Base-by-base conservation (phyloP, 2,888 invertebrate species). In the Melitaea athalia region DNA sequence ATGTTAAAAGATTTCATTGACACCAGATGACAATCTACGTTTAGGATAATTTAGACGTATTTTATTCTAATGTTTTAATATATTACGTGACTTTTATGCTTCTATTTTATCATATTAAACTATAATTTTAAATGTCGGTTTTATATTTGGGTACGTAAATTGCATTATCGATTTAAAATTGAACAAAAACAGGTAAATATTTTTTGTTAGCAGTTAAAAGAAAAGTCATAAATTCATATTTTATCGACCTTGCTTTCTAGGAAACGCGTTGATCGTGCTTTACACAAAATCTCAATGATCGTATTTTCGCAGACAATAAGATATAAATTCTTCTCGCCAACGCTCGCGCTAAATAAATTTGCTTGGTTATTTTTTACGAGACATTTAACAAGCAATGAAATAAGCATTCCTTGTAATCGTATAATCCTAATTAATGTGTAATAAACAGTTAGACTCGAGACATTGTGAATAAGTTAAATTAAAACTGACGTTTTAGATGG, bases 1-100 rank as follows among this genome's bases (percentile, higher is more conserved):
- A 74, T 74, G 73, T 72, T 74, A 74, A 70, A 66, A 63, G 62
- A 73, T 70, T 66, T 61, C 74, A 74, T 74, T 74, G 73, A 72
- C 74, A 70, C 64, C 66, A 66, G 61, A 69, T 65, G 61, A 64
- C 67, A 67, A 70, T 69, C 59, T 62, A 53, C 45, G 64, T 64
- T 69, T 42, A 57, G 53, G 24, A n/a, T 55, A 55, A 33, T 53
- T 53, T 31, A 31, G 53, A 31, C 14, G 53, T 33, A 11, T 5
- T n/a, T 55, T 33, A 33, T 31, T 24, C 10, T 11, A 0, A 17
- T 52, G 14, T 33, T 55, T 55, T 55, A 55, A 33, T 55, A 24
- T 11, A 53, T 12, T 33, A 31, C 8, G 17, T 10, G 53, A 55
- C 53, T 55, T 55, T 33, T 31, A 33, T 31, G 14, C 31, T 53